Conservation (phyloP, 2,888 invertebrate genomes). For the Polymixis flavicincta region DNA sequence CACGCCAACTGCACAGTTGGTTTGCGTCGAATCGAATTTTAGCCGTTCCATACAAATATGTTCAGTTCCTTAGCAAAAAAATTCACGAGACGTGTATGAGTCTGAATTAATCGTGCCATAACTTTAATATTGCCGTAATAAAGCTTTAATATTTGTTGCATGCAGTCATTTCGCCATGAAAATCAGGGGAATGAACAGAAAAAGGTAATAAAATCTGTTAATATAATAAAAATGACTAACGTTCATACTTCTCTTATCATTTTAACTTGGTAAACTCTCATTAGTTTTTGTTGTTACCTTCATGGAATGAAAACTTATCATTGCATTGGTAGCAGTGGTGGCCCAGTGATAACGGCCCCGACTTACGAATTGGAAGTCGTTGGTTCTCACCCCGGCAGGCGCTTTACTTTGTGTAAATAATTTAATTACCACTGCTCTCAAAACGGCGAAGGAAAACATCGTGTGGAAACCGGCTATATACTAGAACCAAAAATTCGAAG, state of each 20-base stretch:
- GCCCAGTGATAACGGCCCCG: no score
- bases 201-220: constrained; percentile 77
- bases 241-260: constrained; percentile 33
- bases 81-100: background rate
- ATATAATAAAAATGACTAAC: constrained; percentile 51
- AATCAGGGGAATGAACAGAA: constrained; percentile 78
- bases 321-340: constrained; percentile 3
- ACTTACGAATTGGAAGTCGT: no score
- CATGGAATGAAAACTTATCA: background rate
- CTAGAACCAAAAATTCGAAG: no score
- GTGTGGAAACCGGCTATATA: no score
- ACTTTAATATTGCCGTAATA: constrained; percentile 41
- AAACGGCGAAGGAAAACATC: no score
- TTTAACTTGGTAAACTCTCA: constrained; percentile 28
- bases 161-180: constrained; percentile 86
- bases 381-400: no score
- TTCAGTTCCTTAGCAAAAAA: constrained; percentile 3
- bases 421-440: no score
- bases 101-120: constrained; percentile 15
- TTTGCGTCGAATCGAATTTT: background rate
- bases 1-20: no score
- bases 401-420: no score
- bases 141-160: constrained; percentile 76
- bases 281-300: constrained; percentile 20
- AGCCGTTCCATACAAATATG: constrained; percentile 6